phyloP scores from a whole-genome alignment of 2,113 vertebrate species.

The Smithornis capensis region DNA sequence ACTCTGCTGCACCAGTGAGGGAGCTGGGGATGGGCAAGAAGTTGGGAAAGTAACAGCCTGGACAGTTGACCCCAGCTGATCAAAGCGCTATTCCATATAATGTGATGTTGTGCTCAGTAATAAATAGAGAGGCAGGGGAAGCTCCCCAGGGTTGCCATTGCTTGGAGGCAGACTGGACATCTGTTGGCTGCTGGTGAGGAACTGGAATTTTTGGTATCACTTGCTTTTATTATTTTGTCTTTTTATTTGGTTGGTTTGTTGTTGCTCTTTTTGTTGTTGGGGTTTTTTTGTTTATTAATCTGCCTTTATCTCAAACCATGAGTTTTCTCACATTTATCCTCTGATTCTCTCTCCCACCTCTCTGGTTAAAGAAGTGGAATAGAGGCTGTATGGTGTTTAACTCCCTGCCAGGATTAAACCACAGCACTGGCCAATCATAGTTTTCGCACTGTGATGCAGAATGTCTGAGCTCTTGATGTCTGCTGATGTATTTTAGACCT shows the following conservation, averaged over 20 bases:
- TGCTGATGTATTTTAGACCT: not conserved
- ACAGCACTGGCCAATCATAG: not conserved
- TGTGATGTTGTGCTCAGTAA: not conserved
- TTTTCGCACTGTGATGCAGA: not conserved
- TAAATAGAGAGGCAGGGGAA: not conserved
- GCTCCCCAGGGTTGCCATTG: not conserved
- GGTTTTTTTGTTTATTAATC: not conserved
- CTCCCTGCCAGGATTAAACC: not conserved
- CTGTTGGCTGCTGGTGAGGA: not conserved
- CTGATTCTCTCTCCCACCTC: not conserved
- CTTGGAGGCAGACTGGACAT: not conserved
- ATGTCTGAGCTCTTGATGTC: not conserved
- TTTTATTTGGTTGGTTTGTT: not conserved
- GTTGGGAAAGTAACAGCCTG: rapidly evolving
- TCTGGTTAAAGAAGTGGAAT: not conserved
- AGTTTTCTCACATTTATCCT: not conserved
- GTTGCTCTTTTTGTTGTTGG: not conserved
- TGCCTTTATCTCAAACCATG: not conserved
- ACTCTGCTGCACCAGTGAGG: not conserved
- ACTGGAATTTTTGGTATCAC: not conserved
- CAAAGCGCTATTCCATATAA: not conserved
- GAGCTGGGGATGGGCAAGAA: not conserved
- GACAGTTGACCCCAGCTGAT: rapidly evolving
- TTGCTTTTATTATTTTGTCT: not conserved
- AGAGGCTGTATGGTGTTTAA: not conserved